Percentiles rank a stretch among this genome's conserved stretches.
phyloP scores from a whole-genome alignment of 2,113 vertebrate genomes.

The Salminus brasiliensis region DNA sequence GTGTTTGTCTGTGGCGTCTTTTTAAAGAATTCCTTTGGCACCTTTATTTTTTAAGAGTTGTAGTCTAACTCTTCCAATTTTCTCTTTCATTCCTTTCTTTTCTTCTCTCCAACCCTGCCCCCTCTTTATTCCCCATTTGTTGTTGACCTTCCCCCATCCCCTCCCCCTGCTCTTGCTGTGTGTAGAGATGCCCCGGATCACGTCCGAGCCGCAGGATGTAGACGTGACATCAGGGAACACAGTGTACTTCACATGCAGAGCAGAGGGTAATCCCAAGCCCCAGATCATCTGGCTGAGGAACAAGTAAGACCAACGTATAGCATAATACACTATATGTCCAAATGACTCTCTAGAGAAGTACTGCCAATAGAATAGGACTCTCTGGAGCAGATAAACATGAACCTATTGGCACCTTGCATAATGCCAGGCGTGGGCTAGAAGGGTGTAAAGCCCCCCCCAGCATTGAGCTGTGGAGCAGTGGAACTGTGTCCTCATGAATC shows the following conservation, averaged over 20 bases:
- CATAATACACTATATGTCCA: not conserved
- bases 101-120: not conserved
- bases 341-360: not conserved
- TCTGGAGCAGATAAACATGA: too few relatives aligned
- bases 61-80: not conserved
- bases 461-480: too few relatives aligned
- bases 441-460: too few relatives aligned
- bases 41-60: too few relatives aligned
- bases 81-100: not conserved
- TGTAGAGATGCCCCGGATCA: constrained; percentile 94
- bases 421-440: too few relatives aligned
- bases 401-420: too few relatives aligned
- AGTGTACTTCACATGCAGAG: constrained; percentile 96
- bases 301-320: constrained; percentile 80
- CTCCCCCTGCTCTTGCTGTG: constrained; percentile 53
- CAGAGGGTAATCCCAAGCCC: constrained; percentile 97
- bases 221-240: constrained; percentile 97
- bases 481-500: too few relatives aligned
- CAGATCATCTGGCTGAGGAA: constrained; percentile 99
- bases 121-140: constrained; percentile 48
- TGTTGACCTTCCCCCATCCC: constrained; percentile 44
- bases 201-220: constrained; percentile 94
- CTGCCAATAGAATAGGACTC: too few relatives aligned
- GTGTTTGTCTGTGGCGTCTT: not conserved
- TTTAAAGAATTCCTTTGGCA: not conserved